These are phyloP conservation scores for Nomada goodeniana DNA, from an alignment of 2,888 invertebrate genomes.

Conservation along the genomic window DNA sequence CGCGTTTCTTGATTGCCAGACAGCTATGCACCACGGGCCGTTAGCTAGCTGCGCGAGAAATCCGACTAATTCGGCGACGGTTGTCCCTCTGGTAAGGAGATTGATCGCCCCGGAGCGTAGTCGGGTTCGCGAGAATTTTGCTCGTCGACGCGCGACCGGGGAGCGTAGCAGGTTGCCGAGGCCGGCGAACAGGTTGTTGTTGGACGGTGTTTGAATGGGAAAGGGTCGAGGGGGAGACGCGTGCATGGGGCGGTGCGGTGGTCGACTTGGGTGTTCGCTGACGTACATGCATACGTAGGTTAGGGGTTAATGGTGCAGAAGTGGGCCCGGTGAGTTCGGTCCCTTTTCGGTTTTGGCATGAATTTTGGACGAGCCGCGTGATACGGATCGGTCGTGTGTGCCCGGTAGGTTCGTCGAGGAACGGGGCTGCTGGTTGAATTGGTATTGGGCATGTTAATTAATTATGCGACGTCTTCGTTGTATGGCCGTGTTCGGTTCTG, in stretches of 20 bases:
- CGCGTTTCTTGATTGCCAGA: not conserved
- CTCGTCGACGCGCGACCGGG: not conserved
- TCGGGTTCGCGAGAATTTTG: not conserved
- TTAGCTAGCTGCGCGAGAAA: constrained; percentile 9
- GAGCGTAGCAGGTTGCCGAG: constrained; percentile 10
- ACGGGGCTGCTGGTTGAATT: too few relatives aligned
- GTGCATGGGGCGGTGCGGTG: not conserved
- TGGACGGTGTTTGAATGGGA: constrained; percentile 1
- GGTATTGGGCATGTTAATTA: too few relatives aligned
- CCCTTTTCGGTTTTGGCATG: not conserved
- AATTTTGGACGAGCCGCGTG: not conserved
- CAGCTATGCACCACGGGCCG: constrained; percentile 9
- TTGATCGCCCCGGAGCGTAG: not conserved
- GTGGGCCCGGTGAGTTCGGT: not conserved
- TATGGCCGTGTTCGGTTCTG: too few relatives aligned
- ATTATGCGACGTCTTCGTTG: too few relatives aligned
- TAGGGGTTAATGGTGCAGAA: not conserved
- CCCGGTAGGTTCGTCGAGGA: too few relatives aligned
- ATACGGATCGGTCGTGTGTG: too few relatives aligned
- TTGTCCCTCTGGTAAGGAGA: not conserved
- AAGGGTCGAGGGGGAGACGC: not conserved
- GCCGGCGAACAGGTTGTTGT: constrained; percentile 21
- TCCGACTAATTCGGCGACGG: not conserved
- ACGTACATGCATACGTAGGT: not conserved
- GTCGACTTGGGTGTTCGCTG: not conserved